phyloP scores from a whole-genome alignment of 1,140 invertebrate genomes.

The Bombus polaris region DNA sequence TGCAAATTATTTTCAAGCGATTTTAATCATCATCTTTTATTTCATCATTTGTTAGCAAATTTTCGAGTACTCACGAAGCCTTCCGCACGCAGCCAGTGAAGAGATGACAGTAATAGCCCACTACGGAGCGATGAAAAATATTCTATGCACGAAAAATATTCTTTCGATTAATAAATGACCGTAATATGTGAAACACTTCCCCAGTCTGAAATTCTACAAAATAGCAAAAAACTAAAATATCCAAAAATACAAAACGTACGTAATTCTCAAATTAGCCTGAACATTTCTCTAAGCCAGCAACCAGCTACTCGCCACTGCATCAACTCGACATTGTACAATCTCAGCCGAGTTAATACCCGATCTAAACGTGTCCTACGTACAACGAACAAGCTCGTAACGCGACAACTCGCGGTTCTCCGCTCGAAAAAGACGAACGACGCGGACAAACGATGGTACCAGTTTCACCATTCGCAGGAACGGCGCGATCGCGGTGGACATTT shows the following conservation, averaged over 20 bases:
- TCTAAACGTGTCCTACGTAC: neutral
- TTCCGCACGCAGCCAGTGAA: too few relatives aligned
- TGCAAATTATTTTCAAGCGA: too few relatives aligned
- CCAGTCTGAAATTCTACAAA: neutral
- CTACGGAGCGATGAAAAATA: neutral
- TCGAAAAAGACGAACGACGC: neutral
- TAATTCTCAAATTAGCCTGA: neutral
- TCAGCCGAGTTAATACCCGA: neutral
- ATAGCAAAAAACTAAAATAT: neutral
- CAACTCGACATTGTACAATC: slow-evolving; percentile 2
- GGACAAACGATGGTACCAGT: slow-evolving; percentile 8
- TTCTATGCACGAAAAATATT: neutral
- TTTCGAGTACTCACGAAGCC: too few relatives aligned
- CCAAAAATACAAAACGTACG: neutral
- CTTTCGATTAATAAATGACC: neutral
- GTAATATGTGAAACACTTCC: neutral
- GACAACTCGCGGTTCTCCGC: neutral
- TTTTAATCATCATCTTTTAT: too few relatives aligned
- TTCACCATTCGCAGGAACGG: neutral
- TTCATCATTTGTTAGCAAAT: too few relatives aligned
- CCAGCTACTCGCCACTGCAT: neutral
- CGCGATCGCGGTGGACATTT: slow-evolving; percentile 23
- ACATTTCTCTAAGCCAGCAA: neutral
- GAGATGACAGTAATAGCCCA: too few relatives aligned
- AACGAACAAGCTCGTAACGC: neutral